Percentiles rank a stretch among this genome's conserved stretches.
Evolutionary conservation across 92 coral and sea anemone genomes (phyloP).

Genomic region (Isaurus tuberculatus): DNA sequence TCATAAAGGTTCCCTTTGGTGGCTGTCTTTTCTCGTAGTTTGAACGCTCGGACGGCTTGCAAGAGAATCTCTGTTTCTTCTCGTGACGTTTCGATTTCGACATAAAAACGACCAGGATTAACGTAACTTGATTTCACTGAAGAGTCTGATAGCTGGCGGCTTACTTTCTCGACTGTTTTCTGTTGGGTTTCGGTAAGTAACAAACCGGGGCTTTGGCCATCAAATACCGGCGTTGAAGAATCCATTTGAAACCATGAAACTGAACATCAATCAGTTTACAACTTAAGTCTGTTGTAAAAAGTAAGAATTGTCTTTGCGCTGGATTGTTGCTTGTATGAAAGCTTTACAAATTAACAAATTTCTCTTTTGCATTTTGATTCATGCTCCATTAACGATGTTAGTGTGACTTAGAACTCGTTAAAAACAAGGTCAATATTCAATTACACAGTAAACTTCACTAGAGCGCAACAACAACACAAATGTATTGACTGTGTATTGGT

Average conservation of each 20-base stretch:
- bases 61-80: constrained; percentile 15
- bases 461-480: too few relatives aligned
- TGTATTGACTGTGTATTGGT: too few relatives aligned
- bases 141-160: constrained; percentile 53
- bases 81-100: constrained; percentile 41
- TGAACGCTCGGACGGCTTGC: constrained; percentile 16
- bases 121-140: constrained; percentile 47
- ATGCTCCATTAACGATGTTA: too few relatives aligned
- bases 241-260: not conserved
- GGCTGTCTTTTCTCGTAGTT: not conserved
- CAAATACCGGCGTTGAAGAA: not conserved
- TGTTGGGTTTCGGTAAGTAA: constrained; percentile 55
- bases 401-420: too few relatives aligned
- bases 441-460: too few relatives aligned
- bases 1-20: not conserved
- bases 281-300: too few relatives aligned
- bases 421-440: too few relatives aligned
- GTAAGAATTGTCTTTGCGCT: too few relatives aligned
- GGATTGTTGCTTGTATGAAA: too few relatives aligned
- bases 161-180: constrained; percentile 50
- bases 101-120: constrained; percentile 76
- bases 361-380: too few relatives aligned
- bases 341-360: too few relatives aligned
- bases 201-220: not conserved
- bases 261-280: too few relatives aligned